Evolutionary conservation across 2,113 vertebrate species (phyloP).

Genomic region (Genyomyrus donnyi): DNA sequence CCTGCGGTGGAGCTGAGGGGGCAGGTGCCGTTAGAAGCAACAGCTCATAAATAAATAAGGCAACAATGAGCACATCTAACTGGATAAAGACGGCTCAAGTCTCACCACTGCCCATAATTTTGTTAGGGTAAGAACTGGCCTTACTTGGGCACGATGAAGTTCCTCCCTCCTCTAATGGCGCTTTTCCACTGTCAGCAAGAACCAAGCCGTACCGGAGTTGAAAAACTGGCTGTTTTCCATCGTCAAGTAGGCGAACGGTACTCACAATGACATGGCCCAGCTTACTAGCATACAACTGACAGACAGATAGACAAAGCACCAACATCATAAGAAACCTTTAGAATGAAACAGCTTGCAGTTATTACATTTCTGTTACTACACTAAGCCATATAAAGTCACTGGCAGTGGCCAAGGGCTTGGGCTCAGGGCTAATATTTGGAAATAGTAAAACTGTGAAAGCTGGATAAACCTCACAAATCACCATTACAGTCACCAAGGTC

Average conservation of each 20-base stretch:
- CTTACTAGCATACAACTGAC: background rate
- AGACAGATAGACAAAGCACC: background rate
- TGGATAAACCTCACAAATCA: background rate
- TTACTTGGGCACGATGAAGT: background rate
- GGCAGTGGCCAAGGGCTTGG: background rate
- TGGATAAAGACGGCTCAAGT: background rate
- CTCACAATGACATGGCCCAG: background rate
- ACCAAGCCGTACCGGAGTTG: background rate
- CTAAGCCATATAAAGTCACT: conserved; percentile 3
- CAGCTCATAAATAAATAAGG: background rate
- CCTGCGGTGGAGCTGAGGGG: background rate
- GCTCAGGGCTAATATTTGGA: background rate
- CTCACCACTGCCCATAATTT: background rate
- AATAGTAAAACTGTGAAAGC: background rate
- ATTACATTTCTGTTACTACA: conserved; percentile 25
- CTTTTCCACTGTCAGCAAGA: background rate
- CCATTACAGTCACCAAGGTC: background rate
- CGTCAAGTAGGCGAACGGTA: background rate
- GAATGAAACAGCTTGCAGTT: background rate
- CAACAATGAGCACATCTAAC: background rate
- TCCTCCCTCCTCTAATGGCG: background rate
- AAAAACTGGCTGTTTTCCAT: background rate
- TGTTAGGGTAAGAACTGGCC: background rate
- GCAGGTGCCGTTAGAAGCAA: background rate
- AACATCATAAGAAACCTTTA: background rate